Evolutionary conservation across 2,797 vertebrate species (phyloP).

Genomic region (Phylloscopus collybita): DNA sequence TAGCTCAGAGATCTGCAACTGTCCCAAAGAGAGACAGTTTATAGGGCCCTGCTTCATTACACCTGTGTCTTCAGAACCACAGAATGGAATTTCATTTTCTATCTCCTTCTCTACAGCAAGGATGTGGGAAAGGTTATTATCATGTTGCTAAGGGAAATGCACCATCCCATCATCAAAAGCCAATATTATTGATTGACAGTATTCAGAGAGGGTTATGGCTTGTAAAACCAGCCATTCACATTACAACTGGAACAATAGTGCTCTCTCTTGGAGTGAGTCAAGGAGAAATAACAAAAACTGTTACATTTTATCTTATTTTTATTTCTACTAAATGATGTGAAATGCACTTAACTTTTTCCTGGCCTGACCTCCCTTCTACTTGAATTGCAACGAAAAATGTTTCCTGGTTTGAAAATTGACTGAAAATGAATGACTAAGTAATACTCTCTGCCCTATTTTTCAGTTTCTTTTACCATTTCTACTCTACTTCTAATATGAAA

Average conservation of each 20-base stretch:
- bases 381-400: constrained; percentile 16
- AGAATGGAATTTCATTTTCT: constrained; percentile 6
- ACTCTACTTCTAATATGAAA: not conserved
- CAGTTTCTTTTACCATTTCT: not conserved
- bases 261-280: constrained; percentile 7
- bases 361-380: not conserved
- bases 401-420: not conserved
- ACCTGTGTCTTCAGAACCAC: constrained; percentile 5
- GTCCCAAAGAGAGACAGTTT: not conserved
- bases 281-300: constrained; percentile 13
- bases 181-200: constrained; percentile 49
- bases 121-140: constrained; percentile 47
- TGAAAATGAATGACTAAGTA: constrained; percentile 4
- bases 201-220: constrained; percentile 34
- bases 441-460: not conserved
- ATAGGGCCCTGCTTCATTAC: not conserved
- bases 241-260: constrained; percentile 39
- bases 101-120: constrained; percentile 6
- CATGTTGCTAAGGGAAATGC: constrained; percentile 43
- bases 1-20: not conserved
- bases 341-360: not conserved
- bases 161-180: constrained; percentile 52
- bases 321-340: constrained; percentile 12
- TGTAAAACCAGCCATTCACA: constrained; percentile 36
- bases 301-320: constrained; percentile 31